These are phyloP conservation scores for Dicaeum eximium DNA, from an alignment of 2,113 vertebrate species.

Conservation along the genomic window DNA sequence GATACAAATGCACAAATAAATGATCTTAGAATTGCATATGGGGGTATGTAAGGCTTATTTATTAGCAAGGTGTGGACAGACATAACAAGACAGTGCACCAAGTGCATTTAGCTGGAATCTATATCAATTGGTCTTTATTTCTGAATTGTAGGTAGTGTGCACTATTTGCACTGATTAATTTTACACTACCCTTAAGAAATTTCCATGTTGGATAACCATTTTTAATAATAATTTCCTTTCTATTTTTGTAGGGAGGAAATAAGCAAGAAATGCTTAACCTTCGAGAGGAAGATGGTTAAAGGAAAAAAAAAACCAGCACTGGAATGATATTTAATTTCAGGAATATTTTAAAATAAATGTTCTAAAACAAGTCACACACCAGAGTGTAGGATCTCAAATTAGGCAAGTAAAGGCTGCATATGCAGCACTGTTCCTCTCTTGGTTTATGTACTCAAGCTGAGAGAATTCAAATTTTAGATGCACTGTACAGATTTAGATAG, in stretches of 20 bases:
- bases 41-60: background rate
- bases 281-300: background rate
- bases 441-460: background rate
- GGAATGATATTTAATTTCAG: background rate
- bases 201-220: background rate
- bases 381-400: background rate
- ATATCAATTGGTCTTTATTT: background rate
- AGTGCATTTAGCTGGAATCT: background rate
- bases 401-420: background rate
- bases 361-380: background rate
- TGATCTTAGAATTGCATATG: background rate
- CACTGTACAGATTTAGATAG: background rate
- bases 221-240: background rate
- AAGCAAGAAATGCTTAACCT: background rate
- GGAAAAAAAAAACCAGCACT: background rate
- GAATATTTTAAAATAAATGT: background rate
- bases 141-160: background rate
- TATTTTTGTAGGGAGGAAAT: background rate
- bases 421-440: background rate
- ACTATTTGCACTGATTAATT: background rate
- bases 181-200: background rate
- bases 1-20: background rate
- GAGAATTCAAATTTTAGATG: background rate
- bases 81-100: background rate
- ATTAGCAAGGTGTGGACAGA: background rate